phyloP scores from a whole-genome alignment of 2,113 vertebrate species.

The Pao palembangensis region DNA sequence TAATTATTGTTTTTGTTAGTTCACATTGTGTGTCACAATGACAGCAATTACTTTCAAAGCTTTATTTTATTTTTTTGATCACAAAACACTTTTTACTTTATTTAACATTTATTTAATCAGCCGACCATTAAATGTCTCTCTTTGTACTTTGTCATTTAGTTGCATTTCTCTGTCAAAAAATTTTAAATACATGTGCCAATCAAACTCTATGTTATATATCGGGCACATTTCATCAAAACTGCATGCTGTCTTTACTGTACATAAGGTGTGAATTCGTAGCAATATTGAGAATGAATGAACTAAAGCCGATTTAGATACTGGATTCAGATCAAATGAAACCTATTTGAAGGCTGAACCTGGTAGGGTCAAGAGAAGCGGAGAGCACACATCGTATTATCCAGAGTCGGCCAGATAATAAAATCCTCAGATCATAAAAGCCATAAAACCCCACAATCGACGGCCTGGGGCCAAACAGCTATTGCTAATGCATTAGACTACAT shows the following conservation, averaged over 20 bases:
- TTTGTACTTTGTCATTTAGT: no score
- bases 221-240: slow-evolving; percentile 3
- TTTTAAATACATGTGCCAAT: no score
- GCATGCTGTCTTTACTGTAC: slow-evolving; percentile 16
- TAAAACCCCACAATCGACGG: slow-evolving; percentile 53
- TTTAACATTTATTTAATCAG: no score
- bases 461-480: slow-evolving; percentile 54
- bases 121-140: no score
- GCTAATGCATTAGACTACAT: slow-evolving; percentile 61
- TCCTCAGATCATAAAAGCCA: slow-evolving; percentile 67
- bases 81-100: no score
- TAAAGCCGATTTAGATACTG: slow-evolving; percentile 30
- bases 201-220: slow-evolving; percentile 46
- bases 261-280: slow-evolving; percentile 28
- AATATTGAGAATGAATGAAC: no score
- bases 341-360: slow-evolving; percentile 44
- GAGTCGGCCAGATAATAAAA: slow-evolving; percentile 65
- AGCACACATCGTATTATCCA: slow-evolving; percentile 52
- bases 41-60: no score
- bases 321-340: slow-evolving; percentile 46
- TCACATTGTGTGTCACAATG: no score
- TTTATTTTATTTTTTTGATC: no score
- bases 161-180: no score
- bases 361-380: slow-evolving; percentile 57
- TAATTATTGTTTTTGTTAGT: no score